These are phyloP conservation scores for Dasypus novemcinctus DNA, from an alignment of 2,113 vertebrate species.

Conservation along the genomic window DNA sequence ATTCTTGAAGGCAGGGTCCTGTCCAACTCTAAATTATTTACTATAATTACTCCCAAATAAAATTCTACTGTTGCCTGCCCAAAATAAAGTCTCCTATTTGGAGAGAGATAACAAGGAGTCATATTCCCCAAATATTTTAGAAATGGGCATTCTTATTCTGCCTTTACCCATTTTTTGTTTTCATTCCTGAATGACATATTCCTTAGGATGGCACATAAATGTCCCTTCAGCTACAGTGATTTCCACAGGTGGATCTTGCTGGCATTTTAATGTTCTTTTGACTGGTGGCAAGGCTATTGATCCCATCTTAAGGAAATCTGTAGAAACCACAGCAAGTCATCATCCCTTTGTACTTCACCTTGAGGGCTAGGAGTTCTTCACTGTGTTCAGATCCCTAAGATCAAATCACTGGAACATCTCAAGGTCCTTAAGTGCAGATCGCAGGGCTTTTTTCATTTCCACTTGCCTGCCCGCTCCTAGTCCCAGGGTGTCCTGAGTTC, in stretches of 20 bases:
- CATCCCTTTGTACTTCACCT: neutral
- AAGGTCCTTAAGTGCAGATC: rapidly evolving
- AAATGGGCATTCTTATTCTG: neutral
- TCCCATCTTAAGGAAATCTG: neutral
- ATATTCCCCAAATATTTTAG: neutral
- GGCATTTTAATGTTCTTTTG: neutral
- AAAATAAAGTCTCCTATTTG: neutral
- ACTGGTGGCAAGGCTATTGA: neutral
- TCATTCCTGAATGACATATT: neutral
- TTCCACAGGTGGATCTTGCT: neutral
- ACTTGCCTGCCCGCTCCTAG: rapidly evolving
- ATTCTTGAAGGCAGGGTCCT: too few relatives aligned
- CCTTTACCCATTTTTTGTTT: neutral
- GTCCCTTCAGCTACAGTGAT: neutral
- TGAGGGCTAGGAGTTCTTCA: neutral
- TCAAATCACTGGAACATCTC: neutral
- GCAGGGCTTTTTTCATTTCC: neutral
- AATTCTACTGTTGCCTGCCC: neutral
- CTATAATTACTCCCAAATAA: neutral
- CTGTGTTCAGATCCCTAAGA: neutral
- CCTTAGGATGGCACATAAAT: neutral
- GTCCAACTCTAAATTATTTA: too few relatives aligned
- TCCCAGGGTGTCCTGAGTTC: neutral
- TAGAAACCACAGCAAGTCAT: neutral
- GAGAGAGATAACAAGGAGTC: neutral